Conservation (phyloP, 2,888 invertebrate genomes). For the Nemotelus nigrinus region DNA sequence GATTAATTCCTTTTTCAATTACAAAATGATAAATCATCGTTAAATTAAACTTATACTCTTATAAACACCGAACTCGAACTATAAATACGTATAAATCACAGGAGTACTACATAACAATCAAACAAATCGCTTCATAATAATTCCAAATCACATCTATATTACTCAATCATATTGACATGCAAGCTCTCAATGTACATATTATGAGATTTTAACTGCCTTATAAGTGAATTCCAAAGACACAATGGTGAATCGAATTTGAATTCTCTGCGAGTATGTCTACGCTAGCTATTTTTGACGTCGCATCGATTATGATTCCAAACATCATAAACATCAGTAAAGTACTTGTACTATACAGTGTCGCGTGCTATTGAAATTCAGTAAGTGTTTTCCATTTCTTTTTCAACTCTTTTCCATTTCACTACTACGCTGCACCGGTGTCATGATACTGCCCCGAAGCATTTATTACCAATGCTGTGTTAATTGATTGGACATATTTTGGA, state of each 20-base stretch:
- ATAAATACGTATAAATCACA: too few relatives aligned
- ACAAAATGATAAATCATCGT: too few relatives aligned
- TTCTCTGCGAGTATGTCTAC: background rate
- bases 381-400: conserved; percentile 38
- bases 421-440: too few relatives aligned
- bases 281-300: too few relatives aligned
- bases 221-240: background rate
- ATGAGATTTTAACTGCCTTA: background rate
- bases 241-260: background rate
- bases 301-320: too few relatives aligned
- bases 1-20: too few relatives aligned
- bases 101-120: background rate
- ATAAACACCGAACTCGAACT: too few relatives aligned
- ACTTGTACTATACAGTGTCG: too few relatives aligned
- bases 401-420: conserved; percentile 38
- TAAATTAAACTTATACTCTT: too few relatives aligned
- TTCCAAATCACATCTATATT: background rate
- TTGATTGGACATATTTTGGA: conserved; percentile 36
- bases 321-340: too few relatives aligned
- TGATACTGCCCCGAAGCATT: background rate
- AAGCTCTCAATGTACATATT: background rate
- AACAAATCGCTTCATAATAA: background rate
- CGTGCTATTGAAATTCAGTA: conserved; percentile 24
- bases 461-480: conserved; percentile 25
- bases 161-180: background rate